A percentile compares a stretch with the other conserved stretches of the same genome.
phyloP scores from a whole-genome alignment of 2,888 invertebrate genomes.

The Schizaphis graminum region DNA sequence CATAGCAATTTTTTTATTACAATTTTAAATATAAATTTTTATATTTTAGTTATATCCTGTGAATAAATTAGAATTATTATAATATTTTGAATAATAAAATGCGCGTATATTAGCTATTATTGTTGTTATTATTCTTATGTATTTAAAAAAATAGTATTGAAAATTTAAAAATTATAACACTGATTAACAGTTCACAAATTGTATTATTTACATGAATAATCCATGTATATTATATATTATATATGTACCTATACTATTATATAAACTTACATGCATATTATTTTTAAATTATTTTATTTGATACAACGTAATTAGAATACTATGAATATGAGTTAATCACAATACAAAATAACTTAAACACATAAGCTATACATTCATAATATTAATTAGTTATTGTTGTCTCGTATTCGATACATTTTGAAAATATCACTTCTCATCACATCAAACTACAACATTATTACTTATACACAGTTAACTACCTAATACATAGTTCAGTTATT shows the following conservation, averaged over 20 bases:
- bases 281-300: background rate
- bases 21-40: background rate
- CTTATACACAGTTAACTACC: background rate
- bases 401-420: background rate
- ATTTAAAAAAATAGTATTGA: too few relatives aligned
- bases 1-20: background rate
- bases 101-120: too few relatives aligned
- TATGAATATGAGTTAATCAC: background rate
- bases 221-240: background rate
- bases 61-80: background rate
- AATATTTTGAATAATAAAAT: background rate
- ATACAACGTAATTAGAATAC: background rate
- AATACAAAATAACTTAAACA: background rate
- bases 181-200: background rate
- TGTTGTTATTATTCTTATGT: too few relatives aligned
- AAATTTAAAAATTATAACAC: background rate
- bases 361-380: background rate
- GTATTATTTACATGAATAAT: too few relatives aligned
- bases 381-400: background rate
- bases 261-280: background rate
- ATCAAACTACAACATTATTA: background rate
- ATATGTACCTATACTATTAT: background rate
- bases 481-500: background rate
- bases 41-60: background rate
- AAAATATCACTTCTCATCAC: background rate